Evolutionary conservation across 2,888 invertebrate genomes (phyloP).

Genomic region (Conomelus anceps): DNA sequence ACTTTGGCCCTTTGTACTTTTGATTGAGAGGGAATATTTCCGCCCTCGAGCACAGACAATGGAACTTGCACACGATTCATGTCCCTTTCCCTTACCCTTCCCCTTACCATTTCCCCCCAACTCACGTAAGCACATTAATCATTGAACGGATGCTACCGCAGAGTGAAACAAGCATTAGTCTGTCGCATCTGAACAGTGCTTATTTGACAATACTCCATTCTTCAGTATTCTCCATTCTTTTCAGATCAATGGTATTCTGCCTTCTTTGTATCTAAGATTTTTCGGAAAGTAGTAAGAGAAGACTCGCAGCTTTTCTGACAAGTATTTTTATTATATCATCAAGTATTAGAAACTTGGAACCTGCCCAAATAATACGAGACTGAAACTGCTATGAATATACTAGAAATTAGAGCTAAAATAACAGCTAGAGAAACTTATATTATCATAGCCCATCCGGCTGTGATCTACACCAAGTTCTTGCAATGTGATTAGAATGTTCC

Average conservation of each 20-base stretch:
- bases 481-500: too few species aligned
- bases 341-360: too few species aligned
- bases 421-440: too few species aligned
- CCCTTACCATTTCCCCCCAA: background rate
- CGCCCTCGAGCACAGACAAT: background rate
- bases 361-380: too few species aligned
- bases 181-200: background rate
- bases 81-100: background rate
- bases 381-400: too few species aligned
- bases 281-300: too few species aligned
- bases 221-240: background rate
- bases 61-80: background rate
- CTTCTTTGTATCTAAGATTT: background rate
- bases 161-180: background rate
- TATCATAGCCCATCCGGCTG: too few species aligned
- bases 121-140: background rate
- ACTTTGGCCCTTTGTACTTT: background rate
- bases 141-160: background rate
- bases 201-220: background rate
- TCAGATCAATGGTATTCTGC: background rate
- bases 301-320: too few species aligned
- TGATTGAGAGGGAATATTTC: background rate
- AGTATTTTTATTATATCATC: too few species aligned
- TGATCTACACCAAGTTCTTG: too few species aligned
- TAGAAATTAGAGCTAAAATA: too few species aligned